Base-by-base conservation (phyloP, 2,797 vertebrate species). In the Phataginus tricuspis region DNA sequence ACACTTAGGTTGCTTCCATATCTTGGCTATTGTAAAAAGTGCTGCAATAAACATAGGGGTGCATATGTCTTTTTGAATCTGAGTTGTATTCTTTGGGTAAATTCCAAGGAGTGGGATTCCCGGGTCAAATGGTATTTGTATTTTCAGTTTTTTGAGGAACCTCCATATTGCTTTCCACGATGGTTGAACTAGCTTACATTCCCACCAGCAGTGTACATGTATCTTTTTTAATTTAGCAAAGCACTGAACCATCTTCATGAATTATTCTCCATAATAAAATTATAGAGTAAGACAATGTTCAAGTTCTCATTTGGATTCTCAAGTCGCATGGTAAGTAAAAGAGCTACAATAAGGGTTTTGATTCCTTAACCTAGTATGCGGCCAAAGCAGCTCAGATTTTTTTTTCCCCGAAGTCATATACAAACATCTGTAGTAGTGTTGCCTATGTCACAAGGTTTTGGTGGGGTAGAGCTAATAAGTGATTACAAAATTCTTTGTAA, bases 401-500 rank as follows among this genome's bases (percentile, higher is more conserved):
- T 84, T 92, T 80, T 90, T 88, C 66, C 82, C 78, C 86, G 61
- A 96, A 61, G 51, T 85, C 55, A 84, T 68, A 95, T 53, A 68
- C 59, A 95, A 92, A 88, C 64, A 74, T 86, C 45, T 79, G 90
- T n/a, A 87, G 53, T 57, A 90, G 79, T 77, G 72, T 23, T 92
- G 91, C 68, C 57, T 27, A 10, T 86, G 95, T 96, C 88, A 91
- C 89, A 94, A 90, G 95, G 86, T 82, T 95, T 55, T 84, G 69
- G 61, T 78, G 64, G 75, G 29, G 79, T 55, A 90, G 80, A 95
- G 68, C 96, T 97, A 97, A 97, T 96, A 82, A 97, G 31, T 72
- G 80, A 96, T 96, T 96, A 95, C 96, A 98, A 93, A 97, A 96
- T 94, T 92, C 96, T 95, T 84, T 77, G 92, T 94, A 96, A 97